A percentile compares a stretch with the other conserved stretches of the same genome.
These are phyloP conservation scores for Montipora capricornis DNA, from an alignment of 64 coral and sea anemone species.

Conservation along the genomic window DNA sequence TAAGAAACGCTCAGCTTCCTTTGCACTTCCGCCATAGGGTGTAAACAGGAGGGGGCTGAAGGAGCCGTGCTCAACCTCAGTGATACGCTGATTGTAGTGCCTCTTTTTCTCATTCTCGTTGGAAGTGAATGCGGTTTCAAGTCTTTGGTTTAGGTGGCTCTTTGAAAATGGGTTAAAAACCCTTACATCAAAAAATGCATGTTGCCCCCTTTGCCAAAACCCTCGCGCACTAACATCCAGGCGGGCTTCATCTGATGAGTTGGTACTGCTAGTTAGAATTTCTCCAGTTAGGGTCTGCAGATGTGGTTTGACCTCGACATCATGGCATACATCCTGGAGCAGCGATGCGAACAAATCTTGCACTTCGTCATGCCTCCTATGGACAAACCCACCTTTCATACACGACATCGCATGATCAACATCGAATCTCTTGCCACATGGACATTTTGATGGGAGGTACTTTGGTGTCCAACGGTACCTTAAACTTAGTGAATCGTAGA, in stretches of 20 bases:
- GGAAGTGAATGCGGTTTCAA: conserved; percentile 7
- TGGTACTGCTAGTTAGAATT: conserved; percentile 40
- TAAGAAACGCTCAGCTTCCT: conserved; percentile 15
- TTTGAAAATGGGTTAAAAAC: conserved; percentile 80
- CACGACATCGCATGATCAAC: not conserved
- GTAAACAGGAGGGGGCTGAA: no score
- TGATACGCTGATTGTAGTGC: not conserved
- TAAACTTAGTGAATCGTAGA: conserved; percentile 63
- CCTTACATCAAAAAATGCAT: conserved; percentile 80
- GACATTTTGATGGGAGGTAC: conserved; percentile 17
- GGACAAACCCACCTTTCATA: no score
- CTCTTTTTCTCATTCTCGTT: not conserved
- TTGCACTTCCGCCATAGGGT: not conserved
- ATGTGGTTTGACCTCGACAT: not conserved
- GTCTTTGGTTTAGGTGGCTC: conserved; percentile 70
- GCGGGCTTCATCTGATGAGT: conserved; percentile 44
- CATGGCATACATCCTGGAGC: conserved; percentile 50
- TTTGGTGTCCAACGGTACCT: conserved; percentile 73
- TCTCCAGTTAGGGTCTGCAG: conserved; percentile 64
- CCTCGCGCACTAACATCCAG: conserved; percentile 56
- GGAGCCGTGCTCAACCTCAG: no score
- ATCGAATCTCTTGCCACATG: conserved; percentile 39
- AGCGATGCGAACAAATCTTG: conserved; percentile 53
- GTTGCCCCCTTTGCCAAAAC: conserved; percentile 81
- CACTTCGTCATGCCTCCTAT: conserved; percentile 51